A percentile compares a stretch with the other conserved stretches of the same genome.
Evolutionary conservation across 2,113 vertebrate species (phyloP).

Genomic region (Myocastor coypus): DNA sequence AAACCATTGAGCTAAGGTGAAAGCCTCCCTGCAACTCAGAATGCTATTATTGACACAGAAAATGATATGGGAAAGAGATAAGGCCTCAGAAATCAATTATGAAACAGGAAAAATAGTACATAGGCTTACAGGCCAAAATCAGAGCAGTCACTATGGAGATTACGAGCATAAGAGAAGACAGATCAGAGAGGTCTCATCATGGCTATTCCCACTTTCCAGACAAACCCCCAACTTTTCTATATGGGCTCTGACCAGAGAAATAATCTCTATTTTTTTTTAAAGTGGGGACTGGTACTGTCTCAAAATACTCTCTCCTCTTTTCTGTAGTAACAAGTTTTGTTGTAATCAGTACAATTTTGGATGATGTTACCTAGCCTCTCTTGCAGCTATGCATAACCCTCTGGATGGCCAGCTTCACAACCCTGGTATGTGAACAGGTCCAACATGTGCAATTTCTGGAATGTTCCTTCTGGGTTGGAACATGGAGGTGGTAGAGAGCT

Average conservation of each 20-base stretch:
- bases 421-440: background rate
- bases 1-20: too few relatives aligned
- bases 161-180: background rate
- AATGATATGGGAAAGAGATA: background rate
- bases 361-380: background rate
- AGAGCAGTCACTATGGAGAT: background rate
- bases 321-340: background rate
- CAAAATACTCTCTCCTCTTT: background rate
- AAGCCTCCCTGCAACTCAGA: background rate
- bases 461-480: background rate
- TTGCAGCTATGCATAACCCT: background rate
- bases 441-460: background rate
- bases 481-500: background rate
- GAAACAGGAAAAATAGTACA: background rate
- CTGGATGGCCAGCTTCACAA: background rate
- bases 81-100: background rate
- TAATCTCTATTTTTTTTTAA: background rate
- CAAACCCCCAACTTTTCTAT: background rate
- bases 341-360: background rate
- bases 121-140: background rate
- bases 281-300: background rate
- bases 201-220: background rate
- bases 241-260: background rate
- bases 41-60: background rate
- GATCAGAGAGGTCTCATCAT: background rate